Evolutionary conservation across 2,888 invertebrate species (phyloP).

Genomic region (Euplexia lucipara): DNA sequence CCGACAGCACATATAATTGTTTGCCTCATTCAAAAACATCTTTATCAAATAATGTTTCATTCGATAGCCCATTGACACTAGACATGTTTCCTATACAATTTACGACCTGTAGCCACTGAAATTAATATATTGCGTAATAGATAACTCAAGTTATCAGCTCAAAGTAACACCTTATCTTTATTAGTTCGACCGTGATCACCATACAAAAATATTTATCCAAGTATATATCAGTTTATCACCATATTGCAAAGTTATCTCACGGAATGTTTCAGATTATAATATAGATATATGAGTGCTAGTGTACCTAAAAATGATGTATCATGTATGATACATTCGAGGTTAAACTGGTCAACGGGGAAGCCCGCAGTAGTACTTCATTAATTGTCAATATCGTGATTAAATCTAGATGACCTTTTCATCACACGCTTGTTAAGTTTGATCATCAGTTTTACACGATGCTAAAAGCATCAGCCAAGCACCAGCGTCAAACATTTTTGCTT

Average conservation of each 20-base stretch:
- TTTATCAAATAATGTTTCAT: conserved; percentile 28
- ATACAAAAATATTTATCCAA: conserved; percentile 12
- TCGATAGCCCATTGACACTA: conserved; percentile 17
- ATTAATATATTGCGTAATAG: conserved; percentile 38
- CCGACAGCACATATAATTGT: background rate
- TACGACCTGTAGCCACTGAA: conserved; percentile 2
- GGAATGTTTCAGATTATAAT: conserved; percentile 22
- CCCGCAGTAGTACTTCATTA: conserved; percentile 1
- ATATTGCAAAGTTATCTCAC: conserved; percentile 13
- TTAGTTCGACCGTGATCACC: conserved; percentile 20
- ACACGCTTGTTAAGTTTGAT: background rate
- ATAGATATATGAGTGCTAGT: conserved; percentile 16
- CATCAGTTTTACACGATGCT: background rate
- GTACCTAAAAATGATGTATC: conserved; percentile 10
- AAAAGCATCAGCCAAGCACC: too few relatives aligned
- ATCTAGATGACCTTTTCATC: background rate
- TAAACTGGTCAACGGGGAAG: conserved; percentile 17
- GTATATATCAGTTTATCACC: conserved; percentile 23
- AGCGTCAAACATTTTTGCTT: too few relatives aligned
- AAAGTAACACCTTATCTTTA: conserved; percentile 34
- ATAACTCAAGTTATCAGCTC: conserved; percentile 38
- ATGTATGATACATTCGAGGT: conserved; percentile 9
- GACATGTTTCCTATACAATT: conserved; percentile 7
- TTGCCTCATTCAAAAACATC: conserved; percentile 4
- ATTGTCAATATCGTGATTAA: conserved; percentile 13